Percentiles rank a stretch among this genome's conserved stretches.
Conservation (phyloP, 2,888 invertebrate genomes). For the Melieria picta region DNA sequence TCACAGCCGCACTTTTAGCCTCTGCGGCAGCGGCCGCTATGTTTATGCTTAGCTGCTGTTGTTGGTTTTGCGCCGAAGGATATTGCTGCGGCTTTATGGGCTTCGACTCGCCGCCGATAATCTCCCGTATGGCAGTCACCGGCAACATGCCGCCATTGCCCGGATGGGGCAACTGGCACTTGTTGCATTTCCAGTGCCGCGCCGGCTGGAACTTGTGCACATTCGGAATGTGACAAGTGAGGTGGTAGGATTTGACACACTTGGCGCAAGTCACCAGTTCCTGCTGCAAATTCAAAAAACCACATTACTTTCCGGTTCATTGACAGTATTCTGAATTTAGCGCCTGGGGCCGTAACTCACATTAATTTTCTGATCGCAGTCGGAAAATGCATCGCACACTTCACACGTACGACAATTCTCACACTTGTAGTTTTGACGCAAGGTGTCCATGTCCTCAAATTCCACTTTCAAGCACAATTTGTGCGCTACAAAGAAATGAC, state of each 20-base stretch:
- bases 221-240: slow-evolving; percentile 80
- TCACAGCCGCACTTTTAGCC: slow-evolving; percentile 30
- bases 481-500: slow-evolving; percentile 52
- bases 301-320: no score
- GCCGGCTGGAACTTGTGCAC: slow-evolving; percentile 68
- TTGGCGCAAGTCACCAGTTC: slow-evolving; percentile 79
- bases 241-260: slow-evolving; percentile 88
- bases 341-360: slow-evolving; percentile 67
- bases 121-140: slow-evolving; percentile 46
- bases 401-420: slow-evolving; percentile 89
- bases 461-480: slow-evolving; percentile 52
- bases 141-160: slow-evolving; percentile 41
- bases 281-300: slow-evolving; percentile 9
- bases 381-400: slow-evolving; percentile 66
- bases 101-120: slow-evolving; percentile 43
- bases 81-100: slow-evolving; percentile 10
- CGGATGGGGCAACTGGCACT: slow-evolving; percentile 67
- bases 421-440: slow-evolving; percentile 79
- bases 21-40: slow-evolving; percentile 35
- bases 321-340: not conserved
- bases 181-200: slow-evolving; percentile 76
- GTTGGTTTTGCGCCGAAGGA: not conserved
- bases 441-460: slow-evolving; percentile 52
- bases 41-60: slow-evolving; percentile 26
- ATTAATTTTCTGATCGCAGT: slow-evolving; percentile 80